Evolutionary conservation across 1,140 invertebrate species (phyloP).

Genomic region (Aphaenogaster rudis): DNA sequence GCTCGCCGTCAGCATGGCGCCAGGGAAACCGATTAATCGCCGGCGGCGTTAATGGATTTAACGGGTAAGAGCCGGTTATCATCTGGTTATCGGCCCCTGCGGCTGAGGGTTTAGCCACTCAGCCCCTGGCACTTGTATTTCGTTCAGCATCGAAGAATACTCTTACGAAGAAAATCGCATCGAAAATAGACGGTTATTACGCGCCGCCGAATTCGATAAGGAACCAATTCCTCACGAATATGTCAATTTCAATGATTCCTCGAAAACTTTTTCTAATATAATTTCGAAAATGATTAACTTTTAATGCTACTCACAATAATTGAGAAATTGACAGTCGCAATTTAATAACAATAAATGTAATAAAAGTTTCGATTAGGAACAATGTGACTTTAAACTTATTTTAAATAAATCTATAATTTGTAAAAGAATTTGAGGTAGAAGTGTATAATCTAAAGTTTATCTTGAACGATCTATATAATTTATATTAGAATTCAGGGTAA

Average conservation of each 20-base stretch:
- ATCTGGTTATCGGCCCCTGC: conserved; percentile 50
- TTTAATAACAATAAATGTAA: conserved; percentile 1
- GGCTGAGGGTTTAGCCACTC: conserved; percentile 14
- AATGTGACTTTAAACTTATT: not conserved
- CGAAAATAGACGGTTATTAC: not conserved
- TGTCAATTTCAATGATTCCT: conserved; percentile 1
- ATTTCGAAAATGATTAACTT: conserved; percentile 7
- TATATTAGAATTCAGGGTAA: not conserved
- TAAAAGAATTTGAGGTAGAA: not conserved
- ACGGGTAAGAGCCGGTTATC: conserved; percentile 55
- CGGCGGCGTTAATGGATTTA: conserved; percentile 61
- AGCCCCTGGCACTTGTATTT: not conserved
- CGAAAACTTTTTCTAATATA: not conserved
- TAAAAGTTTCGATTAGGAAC: not conserved
- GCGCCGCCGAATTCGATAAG: not conserved
- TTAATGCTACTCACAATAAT: not conserved
- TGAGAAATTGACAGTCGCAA: not conserved
- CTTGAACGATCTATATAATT: not conserved
- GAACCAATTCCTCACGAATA: not conserved
- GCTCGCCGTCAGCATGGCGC: conserved; percentile 44
- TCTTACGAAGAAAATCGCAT: not conserved
- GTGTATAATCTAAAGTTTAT: not conserved
- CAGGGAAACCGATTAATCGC: conserved; percentile 51
- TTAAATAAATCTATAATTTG: not conserved
- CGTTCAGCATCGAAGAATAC: not conserved